phyloP scores from a whole-genome alignment of 2,797 vertebrate species.

The Trichosurus vulpecula region DNA sequence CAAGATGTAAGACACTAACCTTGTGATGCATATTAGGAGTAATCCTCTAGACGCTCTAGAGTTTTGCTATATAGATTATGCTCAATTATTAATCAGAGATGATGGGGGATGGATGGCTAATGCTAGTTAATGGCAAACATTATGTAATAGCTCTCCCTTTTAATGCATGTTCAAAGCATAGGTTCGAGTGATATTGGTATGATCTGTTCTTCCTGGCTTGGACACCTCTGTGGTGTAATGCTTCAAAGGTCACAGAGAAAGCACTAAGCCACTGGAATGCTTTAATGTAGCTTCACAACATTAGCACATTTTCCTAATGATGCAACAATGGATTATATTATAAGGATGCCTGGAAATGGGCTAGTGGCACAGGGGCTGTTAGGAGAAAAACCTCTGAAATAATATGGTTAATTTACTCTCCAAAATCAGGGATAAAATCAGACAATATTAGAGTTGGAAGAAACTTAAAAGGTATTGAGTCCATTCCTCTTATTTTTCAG shows the following conservation, averaged over 20 bases:
- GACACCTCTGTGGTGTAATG: constrained; percentile 60
- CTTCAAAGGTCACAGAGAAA: constrained; percentile 60
- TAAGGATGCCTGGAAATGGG: constrained; percentile 40
- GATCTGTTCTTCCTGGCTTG: constrained; percentile 51
- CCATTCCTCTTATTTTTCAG: not conserved
- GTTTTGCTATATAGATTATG: constrained; percentile 63
- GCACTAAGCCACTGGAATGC: constrained; percentile 26
- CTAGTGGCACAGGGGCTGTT: constrained; percentile 50
- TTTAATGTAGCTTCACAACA: constrained; percentile 58
- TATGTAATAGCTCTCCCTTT: constrained; percentile 8
- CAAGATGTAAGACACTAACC: constrained; percentile 22
- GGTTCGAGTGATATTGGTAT: constrained; percentile 47
- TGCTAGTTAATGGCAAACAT: constrained; percentile 53
- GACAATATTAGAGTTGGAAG: not conserved
- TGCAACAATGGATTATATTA: constrained; percentile 35
- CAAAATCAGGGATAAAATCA: not conserved
- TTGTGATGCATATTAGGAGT: constrained; percentile 46
- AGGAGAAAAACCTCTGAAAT: constrained; percentile 49
- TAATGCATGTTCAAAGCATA: constrained; percentile 63
- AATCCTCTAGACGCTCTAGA: constrained; percentile 57
- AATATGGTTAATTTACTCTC: not conserved
- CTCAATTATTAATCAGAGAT: constrained; percentile 83
- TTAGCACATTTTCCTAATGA: constrained; percentile 36
- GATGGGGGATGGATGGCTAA: constrained; percentile 70
- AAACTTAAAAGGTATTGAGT: not conserved